Base-by-base conservation (phyloP, 2,113 vertebrate species). In the Promerops cafer region DNA sequence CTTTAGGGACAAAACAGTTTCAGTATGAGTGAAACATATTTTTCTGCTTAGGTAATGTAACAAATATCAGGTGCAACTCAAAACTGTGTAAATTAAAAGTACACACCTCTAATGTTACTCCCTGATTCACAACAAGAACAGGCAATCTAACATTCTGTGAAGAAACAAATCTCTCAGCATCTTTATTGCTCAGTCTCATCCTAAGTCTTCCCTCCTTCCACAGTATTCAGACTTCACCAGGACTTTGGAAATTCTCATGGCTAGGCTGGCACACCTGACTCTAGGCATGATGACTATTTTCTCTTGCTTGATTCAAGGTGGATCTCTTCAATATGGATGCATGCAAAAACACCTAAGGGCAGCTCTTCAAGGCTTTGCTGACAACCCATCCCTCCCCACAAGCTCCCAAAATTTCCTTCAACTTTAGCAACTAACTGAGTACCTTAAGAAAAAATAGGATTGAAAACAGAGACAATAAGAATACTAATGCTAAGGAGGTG, bases 1-100 rank as follows among this genome's bases (percentile, higher is more conserved):
- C 99, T 99, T 96, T 75, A 93, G 94, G 97, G 47, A 97, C 28
- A 93, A 94, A 92, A 94, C 17, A 77, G 50, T 40, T 45, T 37
- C 83, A 79, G 59, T 20, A 70, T 10, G 26, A 61, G 14, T 35
- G 57, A 68, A 89, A 42, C 3, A 49, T 39, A 26, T 45, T 89
- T 64, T 83, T 70, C 40, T 92, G 53, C 60, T 91, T 54, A 69
- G 31, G 30, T n/a, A 44, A 61, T 6, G 6, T 8, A 77, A 60
- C 40, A 90, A 70, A 11, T 6, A 91, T 2, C 24, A 84, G 4
- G 7, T 53, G 27, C 16, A 75, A 86, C 7, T 53, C 30, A 45
- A 63, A 93, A 81, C 15, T 2, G 7, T 22, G 18, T 44, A n/a
- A 26, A 24, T 28, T 35, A 66, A 17, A 80, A 70, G 40, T 10